Conservation (phyloP, 2,888 invertebrate species). For the Fabriciana adippe region DNA sequence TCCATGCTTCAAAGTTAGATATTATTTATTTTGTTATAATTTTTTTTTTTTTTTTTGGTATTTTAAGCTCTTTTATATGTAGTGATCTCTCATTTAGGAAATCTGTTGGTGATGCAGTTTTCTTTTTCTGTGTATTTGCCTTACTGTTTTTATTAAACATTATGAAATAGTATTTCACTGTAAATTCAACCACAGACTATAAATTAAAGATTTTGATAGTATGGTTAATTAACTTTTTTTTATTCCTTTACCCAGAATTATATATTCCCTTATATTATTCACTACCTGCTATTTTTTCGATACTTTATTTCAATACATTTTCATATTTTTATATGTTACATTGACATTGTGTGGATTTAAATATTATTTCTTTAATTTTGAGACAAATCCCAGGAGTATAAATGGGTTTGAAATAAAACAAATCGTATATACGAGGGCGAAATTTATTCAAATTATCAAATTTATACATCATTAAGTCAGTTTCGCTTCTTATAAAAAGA, state of each 20-base stretch:
- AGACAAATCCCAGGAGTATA: too few relatives aligned
- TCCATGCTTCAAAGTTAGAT: not conserved
- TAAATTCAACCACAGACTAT: slow-evolving; percentile 13
- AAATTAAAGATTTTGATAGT: slow-evolving; percentile 27
- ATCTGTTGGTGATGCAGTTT: not conserved
- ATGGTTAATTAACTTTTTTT: not conserved
- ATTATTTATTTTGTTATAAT: slow-evolving; percentile 2
- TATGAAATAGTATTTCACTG: not conserved
- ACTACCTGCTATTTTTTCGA: not conserved
- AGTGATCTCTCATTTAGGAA: slow-evolving; percentile 1
- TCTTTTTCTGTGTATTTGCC: not conserved
- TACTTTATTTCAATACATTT: not conserved
- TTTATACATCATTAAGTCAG: slow-evolving; percentile 72
- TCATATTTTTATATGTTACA: not conserved
- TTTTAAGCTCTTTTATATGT: not conserved
- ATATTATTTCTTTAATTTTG: too few relatives aligned
- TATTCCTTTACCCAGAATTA: not conserved
- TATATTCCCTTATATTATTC: not conserved
- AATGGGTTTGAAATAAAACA: slow-evolving; percentile 46
- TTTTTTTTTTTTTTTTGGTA: not conserved
- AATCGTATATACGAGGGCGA: slow-evolving; percentile 64
- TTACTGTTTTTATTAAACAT: not conserved
- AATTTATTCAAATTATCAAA: slow-evolving; percentile 77
- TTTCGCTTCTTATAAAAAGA: slow-evolving; percentile 72
- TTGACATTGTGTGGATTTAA: too few relatives aligned